Evolutionary conservation across 2,113 vertebrate genomes (phyloP).

Genomic region (Corythoichthys intestinalis): DNA sequence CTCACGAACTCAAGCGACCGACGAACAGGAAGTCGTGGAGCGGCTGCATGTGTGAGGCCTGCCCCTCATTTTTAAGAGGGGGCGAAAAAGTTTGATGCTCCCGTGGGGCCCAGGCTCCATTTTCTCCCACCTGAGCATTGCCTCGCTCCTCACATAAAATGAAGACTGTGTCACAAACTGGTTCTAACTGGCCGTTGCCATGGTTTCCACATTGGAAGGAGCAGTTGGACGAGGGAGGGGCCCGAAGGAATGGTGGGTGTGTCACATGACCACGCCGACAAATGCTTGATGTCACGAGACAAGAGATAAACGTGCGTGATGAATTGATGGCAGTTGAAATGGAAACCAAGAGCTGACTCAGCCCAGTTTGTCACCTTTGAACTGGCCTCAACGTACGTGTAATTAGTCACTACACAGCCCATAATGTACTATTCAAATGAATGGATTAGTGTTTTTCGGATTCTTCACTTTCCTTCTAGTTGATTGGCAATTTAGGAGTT

Average conservation of each 20-base stretch:
- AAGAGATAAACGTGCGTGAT: slow-evolving; percentile 66
- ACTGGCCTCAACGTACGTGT: slow-evolving; percentile 16
- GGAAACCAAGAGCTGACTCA: slow-evolving; percentile 32
- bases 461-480: background rate
- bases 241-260: slow-evolving; percentile 54
- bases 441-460: background rate
- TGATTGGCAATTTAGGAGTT: background rate
- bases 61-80: slow-evolving; percentile 44
- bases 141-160: slow-evolving; percentile 83
- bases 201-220: slow-evolving; percentile 82
- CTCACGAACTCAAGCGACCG: slow-evolving; percentile 27
- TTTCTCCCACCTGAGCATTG: slow-evolving; percentile 83
- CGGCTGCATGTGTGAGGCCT: slow-evolving; percentile 40
- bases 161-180: slow-evolving; percentile 85
- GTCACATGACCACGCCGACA: slow-evolving; percentile 79
- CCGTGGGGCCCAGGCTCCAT: slow-evolving; percentile 70
- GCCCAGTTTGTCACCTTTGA: slow-evolving; percentile 47
- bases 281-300: slow-evolving; percentile 81
- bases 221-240: slow-evolving; percentile 73
- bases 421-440: slow-evolving; percentile 1
- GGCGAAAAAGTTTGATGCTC: slow-evolving; percentile 60
- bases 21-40: slow-evolving; percentile 67
- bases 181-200: slow-evolving; percentile 86
- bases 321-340: slow-evolving; percentile 65
- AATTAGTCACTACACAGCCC: slow-evolving; percentile 8